Base-by-base conservation (phyloP, 2,797 vertebrate genomes). In the Meriones psammophilus region DNA sequence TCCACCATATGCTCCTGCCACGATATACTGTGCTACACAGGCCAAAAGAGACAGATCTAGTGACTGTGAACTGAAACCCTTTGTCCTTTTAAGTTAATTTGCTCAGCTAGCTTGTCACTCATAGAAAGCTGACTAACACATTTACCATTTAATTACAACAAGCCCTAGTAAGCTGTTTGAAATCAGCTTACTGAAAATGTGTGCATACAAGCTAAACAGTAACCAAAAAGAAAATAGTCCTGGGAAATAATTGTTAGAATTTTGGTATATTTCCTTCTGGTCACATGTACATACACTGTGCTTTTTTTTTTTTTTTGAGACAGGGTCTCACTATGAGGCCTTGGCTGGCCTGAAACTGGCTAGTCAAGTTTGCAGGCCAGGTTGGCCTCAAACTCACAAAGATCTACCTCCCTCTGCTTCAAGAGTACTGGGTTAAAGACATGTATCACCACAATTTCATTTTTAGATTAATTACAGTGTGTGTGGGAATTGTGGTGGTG, bases 161-260 rank as follows among this genome's bases (percentile, higher is more conserved):
- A 78, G 46, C 8, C 26, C 64, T 54, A 79, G 17, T 66, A 86
- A 86, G 46, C 10, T 81, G 39, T 81, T 83, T 80, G n/a, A 78
- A 90, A 83, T 24, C 66, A 93, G 71, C n/a, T 88, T 54, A 64
- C 18, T 62, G 9, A 50, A 74, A 88, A 90, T 90, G 30, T 69
- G 33, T 5, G n/a, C 20, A 60, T 3, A 81, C 28, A 3, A 62
- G 6, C 80, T 50, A 88, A 69, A 81, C 24, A 87, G 26, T 76
- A 87, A 92, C 85, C 13, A 83, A 78, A 85, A 88, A 20, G 14
- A 66, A 46, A 80, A 89, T 42, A 79, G n/a, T 91, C 83, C 78
- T 92, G 69, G 62, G 76, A 86, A 42, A 42, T 56, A 64, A 78
- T 3, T 74, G 46, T 76, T 85, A 93, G 36, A 30, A 89, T 76